A percentile compares a stretch with the other conserved stretches of the same genome.
Conservation (phyloP, 2,797 vertebrate genomes). For the Lateolabrax maculatus region DNA sequence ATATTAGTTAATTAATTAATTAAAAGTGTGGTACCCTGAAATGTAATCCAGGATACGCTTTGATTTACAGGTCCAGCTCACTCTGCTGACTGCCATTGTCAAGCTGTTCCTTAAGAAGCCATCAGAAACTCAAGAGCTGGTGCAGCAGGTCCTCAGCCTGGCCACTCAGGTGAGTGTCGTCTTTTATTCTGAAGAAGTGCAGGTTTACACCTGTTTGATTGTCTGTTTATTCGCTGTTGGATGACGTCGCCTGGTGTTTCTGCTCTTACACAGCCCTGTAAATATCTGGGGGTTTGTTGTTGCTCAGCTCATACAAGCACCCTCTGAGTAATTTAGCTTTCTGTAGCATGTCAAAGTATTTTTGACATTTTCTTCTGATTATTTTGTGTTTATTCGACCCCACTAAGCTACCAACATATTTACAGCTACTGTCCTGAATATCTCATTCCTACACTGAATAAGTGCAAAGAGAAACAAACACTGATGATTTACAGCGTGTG, state of each 20-base stretch:
- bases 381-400: neutral
- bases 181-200: neutral
- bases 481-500: accelerated
- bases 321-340: neutral
- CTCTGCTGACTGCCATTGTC: constrained; percentile 96
- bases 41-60: neutral
- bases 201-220: neutral
- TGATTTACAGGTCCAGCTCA: constrained; percentile 92
- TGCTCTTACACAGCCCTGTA: neutral
- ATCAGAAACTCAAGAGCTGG: constrained; percentile 97
- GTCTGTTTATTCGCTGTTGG: neutral
- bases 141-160: constrained; percentile 97
- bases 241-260: neutral
- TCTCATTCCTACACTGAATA: neutral
- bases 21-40: neutral
- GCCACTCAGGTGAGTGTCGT: constrained; percentile 91
- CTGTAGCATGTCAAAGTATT: neutral
- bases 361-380: neutral
- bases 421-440: neutral
- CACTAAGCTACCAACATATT: neutral
- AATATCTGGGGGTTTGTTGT: neutral
- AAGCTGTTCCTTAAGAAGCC: constrained; percentile 98
- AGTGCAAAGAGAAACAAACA: neutral
- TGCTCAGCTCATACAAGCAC: neutral
- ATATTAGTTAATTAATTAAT: too few species aligned